These are phyloP conservation scores for Monochamus saltuarius DNA, from an alignment of 1,140 invertebrate genomes.

Conservation along the genomic window DNA sequence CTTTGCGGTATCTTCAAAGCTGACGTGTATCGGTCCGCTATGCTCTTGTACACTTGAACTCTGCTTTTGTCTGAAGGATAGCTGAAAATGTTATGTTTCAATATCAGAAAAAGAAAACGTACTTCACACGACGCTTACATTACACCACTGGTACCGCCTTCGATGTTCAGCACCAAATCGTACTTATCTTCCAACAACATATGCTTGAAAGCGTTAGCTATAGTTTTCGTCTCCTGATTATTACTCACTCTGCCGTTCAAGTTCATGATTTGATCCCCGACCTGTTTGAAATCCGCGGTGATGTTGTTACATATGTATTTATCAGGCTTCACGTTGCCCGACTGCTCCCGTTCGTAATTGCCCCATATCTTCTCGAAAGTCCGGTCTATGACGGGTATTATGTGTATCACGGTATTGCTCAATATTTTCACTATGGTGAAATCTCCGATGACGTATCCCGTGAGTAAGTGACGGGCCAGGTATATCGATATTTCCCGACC, in stretches of 20 bases:
- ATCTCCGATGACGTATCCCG: slow-evolving; percentile 66
- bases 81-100: slow-evolving; percentile 39
- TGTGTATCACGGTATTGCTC: slow-evolving; percentile 72
- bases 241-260: slow-evolving; percentile 32
- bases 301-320: slow-evolving; percentile 63
- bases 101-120: no score
- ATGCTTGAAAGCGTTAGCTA: slow-evolving; percentile 60
- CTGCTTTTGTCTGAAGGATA: slow-evolving; percentile 48
- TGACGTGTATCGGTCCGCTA: slow-evolving; percentile 54
- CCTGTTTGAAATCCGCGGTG: slow-evolving; percentile 51
- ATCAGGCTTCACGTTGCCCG: slow-evolving; percentile 40
- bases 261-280: slow-evolving; percentile 45
- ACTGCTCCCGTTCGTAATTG: slow-evolving; percentile 34
- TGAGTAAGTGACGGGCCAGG: slow-evolving; percentile 77
- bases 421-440: slow-evolving; percentile 58
- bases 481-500: slow-evolving; percentile 82
- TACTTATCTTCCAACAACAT: slow-evolving; percentile 59
- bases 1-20: slow-evolving; percentile 39
- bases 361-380: slow-evolving; percentile 56
- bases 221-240: slow-evolving; percentile 44
- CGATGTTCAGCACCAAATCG: slow-evolving; percentile 64
- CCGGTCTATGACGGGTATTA: slow-evolving; percentile 72
- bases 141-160: slow-evolving; percentile 61
- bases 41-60: slow-evolving; percentile 55
- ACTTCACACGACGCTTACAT: slow-evolving; percentile 50